phyloP scores from a whole-genome alignment of 2,888 invertebrate genomes.

The Pyrrhosoma nymphula region DNA sequence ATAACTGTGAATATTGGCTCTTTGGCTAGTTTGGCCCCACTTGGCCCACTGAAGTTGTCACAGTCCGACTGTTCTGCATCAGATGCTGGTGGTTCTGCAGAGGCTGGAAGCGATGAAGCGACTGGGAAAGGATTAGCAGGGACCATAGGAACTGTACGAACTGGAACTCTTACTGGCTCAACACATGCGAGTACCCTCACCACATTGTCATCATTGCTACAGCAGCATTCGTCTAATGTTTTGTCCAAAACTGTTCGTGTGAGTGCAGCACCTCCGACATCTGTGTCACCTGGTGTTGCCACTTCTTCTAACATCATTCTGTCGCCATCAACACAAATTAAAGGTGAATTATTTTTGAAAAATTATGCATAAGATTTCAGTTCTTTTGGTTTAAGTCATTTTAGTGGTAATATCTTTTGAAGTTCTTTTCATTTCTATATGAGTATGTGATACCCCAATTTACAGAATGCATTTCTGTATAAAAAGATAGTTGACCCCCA shows the following conservation, averaged over 20 bases:
- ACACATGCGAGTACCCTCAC: conserved; percentile 71
- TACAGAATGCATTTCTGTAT: no score
- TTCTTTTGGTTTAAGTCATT: conserved; percentile 28
- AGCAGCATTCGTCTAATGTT: conserved; percentile 69
- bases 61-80: conserved; percentile 71
- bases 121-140: conserved; percentile 69
- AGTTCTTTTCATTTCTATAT: no score
- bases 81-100: background rate
- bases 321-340: conserved; percentile 73
- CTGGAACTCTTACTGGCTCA: conserved; percentile 70
- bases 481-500: no score
- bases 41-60: conserved; percentile 77
- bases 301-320: conserved; percentile 74
- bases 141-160: conserved; percentile 73
- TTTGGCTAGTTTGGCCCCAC: conserved; percentile 77
- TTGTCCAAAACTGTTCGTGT: conserved; percentile 49
- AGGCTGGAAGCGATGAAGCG: background rate
- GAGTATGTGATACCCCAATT: no score
- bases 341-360: conserved; percentile 71
- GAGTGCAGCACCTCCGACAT: conserved; percentile 73
- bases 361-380: background rate
- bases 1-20: conserved; percentile 78
- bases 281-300: conserved; percentile 71
- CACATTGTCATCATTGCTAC: conserved; percentile 74
- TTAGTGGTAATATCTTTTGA: conserved; percentile 62